Evolutionary conservation across 2,797 vertebrate genomes (phyloP), one percentile per base, ranked within the genome.

Genomic region (Myotis pilosus): DNA sequence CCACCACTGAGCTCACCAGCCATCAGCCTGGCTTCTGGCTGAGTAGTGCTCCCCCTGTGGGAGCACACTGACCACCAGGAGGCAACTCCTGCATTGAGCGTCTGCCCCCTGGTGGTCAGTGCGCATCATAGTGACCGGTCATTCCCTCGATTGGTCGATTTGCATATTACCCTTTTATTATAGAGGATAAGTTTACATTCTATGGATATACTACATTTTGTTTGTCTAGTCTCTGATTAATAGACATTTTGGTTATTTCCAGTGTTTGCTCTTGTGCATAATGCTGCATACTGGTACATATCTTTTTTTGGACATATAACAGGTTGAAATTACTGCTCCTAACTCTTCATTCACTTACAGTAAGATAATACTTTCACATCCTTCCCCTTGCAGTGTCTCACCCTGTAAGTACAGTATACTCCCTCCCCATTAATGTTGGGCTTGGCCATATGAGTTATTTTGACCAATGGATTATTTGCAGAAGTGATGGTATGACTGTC

Each of bases 211-310:
- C 8, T 9, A 86, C 4, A 55, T 79, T 94, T 76, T 87, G 47
- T 68, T 87, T 75, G 25, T 28, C 71, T 88, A 15, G 69, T 93
- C 36, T 89, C 36, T 71, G n/a, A 28, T 23, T 81, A 53, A 66
- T 28, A 47, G 71, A 49, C 33, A 76, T 22, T 78, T 71, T 68
- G 19, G 12, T 71, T 84, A 25, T 83, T 87, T 89, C 55, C 66
- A 88, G n/a, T 78, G 41, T 93, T 28, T 41, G 22, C 15, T 89
- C 44, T 84, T 83, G 30, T 64, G 53, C 79, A 53, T 74, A 94
- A 82, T 10, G 2, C 3, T 89, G 3, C 19, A 41, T 25, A 25
- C 44, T 9, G 7, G 44, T 44, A 44, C 44, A 44, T 66, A 19
- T 71, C 53, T 79, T 87, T 89, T 64, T 80, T 16, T 85, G 41